A percentile compares a stretch with the other conserved stretches of the same genome.
Conservation (phyloP, 1,140 invertebrate species). For the Whitmania pigra region DNA sequence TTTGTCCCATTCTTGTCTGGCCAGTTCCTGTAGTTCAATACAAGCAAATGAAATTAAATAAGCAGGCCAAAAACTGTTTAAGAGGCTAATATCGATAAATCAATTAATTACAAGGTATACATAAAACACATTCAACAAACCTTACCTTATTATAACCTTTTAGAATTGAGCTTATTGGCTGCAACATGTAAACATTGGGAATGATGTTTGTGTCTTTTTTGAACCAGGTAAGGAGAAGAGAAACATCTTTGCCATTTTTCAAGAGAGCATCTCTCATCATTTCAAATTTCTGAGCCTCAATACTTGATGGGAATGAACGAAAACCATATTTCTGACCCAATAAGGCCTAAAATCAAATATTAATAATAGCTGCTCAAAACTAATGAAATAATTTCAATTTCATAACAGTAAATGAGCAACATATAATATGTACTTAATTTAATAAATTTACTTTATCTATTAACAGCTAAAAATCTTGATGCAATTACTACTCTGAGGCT, state of each 20-base stretch:
- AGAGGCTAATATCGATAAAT: not conserved
- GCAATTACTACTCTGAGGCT: no score
- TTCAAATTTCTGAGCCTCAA: conserved; percentile 65
- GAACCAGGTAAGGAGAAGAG: conserved; percentile 83
- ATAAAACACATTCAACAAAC: not conserved
- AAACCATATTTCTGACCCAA: conserved; percentile 64
- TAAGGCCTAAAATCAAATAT: conserved; percentile 19
- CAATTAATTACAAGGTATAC: not conserved
- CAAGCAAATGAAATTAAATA: not conserved
- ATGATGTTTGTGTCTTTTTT: conserved; percentile 90
- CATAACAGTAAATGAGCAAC: no score
- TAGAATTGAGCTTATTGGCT: conserved; percentile 90
- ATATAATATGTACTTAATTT: no score
- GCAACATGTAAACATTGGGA: conserved; percentile 72
- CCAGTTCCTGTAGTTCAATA: not conserved
- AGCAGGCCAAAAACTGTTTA: not conserved
- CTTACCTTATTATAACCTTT: conserved; percentile 84
- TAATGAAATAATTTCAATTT: not conserved
- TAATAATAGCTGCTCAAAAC: not conserved
- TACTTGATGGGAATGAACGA: conserved; percentile 83
- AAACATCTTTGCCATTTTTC: conserved; percentile 58
- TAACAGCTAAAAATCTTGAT: not conserved
- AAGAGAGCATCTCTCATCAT: conserved; percentile 70
- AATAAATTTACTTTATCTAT: not conserved
- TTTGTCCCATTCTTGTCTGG: conserved; percentile 16